Evolutionary conservation across 1,140 invertebrate species (phyloP), one percentile per base, ranked within the genome.

Genomic region (Scylla paramamosain): DNA sequence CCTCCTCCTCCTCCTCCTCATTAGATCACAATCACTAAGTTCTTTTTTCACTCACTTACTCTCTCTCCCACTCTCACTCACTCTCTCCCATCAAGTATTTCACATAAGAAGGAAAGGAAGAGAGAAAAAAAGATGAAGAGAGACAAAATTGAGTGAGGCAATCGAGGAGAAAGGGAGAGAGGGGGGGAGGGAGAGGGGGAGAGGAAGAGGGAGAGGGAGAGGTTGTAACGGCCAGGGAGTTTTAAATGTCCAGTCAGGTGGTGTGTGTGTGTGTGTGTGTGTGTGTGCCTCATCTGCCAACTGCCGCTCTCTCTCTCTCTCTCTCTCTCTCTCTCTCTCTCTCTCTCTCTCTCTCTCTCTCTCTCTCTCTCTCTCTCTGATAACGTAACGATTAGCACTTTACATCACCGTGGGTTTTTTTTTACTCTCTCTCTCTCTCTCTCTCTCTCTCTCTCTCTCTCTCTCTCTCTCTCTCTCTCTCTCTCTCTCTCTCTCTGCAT

Each of bases 211-310:
- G 67, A n/a, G 67, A n/a, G 67, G 25, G 10, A n/a, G 25, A 77
- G n/a, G 67, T 77, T 77, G 67, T 77, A 77, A 77, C 67, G 67
- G 67, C 67, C 67, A 20, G 67, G 25, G 52, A 59, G 67, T 25
- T 77, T 77, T 77, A 77, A 77, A 77, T 77, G 67, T 77, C 67
- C 20, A 20, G 67, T 77, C 67, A 77, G 67, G 67, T 77, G 67
- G 67, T 77, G 25, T 25, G 39, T 39, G 25, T 25, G 39, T 39
- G 67, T 77, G 25, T 25, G 39, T 39, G 67, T 77, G 25, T 25
- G 39, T 39, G 67, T 77, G 25, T 25, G 39, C 6, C 20, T 7
- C 67, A 77, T 77, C 67, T 77, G 67, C 67, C 67, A 77, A 77
- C 67, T 77, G 67, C 67, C 67, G 67, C 67, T 20, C 52, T n/a